Evolutionary conservation across 2,113 vertebrate genomes (phyloP).

Genomic region (Diadophis punctatus): DNA sequence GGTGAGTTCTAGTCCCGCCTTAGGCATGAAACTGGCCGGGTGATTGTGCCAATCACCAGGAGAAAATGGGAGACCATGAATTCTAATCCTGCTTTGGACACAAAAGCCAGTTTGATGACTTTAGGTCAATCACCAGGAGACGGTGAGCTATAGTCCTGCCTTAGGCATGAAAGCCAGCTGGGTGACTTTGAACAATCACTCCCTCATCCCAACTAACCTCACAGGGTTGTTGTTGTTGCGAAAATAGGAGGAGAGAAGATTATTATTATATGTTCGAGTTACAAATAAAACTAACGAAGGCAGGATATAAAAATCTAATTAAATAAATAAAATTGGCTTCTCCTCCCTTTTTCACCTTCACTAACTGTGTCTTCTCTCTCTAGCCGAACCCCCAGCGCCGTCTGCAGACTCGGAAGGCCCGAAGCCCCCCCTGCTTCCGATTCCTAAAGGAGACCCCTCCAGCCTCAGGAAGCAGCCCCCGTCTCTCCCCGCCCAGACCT

Average conservation of each 20-base stretch:
- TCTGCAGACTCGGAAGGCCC: neutral
- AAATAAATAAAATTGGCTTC: neutral
- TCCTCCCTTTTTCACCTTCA: too few relatives aligned
- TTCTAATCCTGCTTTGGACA: too few relatives aligned
- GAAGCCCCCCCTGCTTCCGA: neutral
- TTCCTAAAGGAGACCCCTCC: neutral
- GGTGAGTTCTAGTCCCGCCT: neutral
- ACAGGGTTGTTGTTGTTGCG: neutral
- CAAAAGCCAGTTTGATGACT: too few relatives aligned
- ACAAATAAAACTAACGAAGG: neutral
- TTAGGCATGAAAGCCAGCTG: too few relatives aligned
- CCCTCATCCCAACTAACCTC: neutral
- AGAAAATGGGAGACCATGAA: too few relatives aligned
- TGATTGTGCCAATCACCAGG: too few relatives aligned
- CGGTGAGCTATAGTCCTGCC: too few relatives aligned
- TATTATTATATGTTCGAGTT: neutral
- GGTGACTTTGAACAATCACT: too few relatives aligned
- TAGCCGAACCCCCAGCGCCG: neutral
- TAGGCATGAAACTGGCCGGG: too few relatives aligned
- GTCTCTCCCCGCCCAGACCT: slow-evolving; percentile 39
- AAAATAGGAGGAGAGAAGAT: neutral
- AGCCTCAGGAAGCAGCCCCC: slow-evolving; percentile 41
- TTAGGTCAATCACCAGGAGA: too few relatives aligned
- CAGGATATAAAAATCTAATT: neutral
- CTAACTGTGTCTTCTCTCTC: neutral